A percentile compares a stretch with the other conserved stretches of the same genome.
Evolutionary conservation across 2,888 invertebrate genomes (phyloP).

Genomic region (Lysandra coridon): DNA sequence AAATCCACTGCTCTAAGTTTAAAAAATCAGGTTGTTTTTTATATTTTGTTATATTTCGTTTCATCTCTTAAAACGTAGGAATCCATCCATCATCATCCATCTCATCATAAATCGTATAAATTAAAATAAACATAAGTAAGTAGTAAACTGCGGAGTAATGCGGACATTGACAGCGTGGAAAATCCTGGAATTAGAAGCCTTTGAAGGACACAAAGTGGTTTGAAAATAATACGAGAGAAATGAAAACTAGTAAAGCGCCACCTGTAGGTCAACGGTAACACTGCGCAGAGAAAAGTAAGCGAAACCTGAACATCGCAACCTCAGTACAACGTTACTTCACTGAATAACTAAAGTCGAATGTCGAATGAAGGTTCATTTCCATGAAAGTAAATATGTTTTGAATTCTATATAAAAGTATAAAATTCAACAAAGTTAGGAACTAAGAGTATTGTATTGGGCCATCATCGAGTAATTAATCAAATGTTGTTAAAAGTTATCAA

Average conservation of each 20-base stretch:
- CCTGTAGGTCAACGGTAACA: not conserved
- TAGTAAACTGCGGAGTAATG: not conserved
- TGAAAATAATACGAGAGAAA: not conserved
- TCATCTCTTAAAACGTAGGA: too few relatives aligned
- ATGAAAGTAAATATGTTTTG: not conserved
- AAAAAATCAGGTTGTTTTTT: too few relatives aligned
- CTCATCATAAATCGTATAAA: not conserved
- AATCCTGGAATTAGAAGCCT: constrained; percentile 15
- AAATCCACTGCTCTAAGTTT: too few relatives aligned
- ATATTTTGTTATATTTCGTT: too few relatives aligned
- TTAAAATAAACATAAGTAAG: not conserved
- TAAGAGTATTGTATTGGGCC: not conserved
- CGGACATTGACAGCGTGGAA: not conserved
- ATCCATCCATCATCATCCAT: too few relatives aligned
- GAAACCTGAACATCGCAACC: not conserved
- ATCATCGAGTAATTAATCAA: too few relatives aligned
- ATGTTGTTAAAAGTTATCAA: too few relatives aligned
- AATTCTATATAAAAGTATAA: not conserved
- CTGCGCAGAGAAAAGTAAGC: not conserved
- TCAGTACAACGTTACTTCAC: not conserved
- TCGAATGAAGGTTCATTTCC: not conserved
- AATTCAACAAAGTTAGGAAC: not conserved
- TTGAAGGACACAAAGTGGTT: not conserved
- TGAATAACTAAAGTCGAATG: not conserved
- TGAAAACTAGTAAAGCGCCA: constrained; percentile 7